Evolutionary conservation across 2,113 vertebrate species (phyloP).

Genomic region (Phalacrocorax pelagicus): DNA sequence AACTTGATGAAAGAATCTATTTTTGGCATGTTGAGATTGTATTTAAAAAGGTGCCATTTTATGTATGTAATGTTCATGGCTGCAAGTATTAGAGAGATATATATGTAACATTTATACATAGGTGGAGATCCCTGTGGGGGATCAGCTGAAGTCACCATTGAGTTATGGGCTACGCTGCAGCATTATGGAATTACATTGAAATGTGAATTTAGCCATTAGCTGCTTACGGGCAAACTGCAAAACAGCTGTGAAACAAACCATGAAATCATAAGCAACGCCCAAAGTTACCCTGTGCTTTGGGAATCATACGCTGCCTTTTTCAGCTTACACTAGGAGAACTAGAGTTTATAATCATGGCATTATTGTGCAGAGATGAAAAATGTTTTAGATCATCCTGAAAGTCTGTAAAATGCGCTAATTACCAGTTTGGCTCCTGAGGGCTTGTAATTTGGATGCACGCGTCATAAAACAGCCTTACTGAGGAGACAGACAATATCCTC

Average conservation of each 20-base stretch:
- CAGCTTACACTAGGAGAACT: neutral
- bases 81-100: neutral
- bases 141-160: neutral
- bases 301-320: neutral
- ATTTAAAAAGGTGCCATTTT: constrained; percentile 26
- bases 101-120: neutral
- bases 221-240: neutral
- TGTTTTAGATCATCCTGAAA: neutral
- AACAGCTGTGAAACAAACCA: neutral
- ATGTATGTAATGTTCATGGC: neutral
- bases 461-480: neutral
- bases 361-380: neutral
- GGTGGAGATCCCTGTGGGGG: neutral
- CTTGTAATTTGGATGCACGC: neutral
- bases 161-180: neutral
- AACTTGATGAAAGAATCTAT: constrained; percentile 51
- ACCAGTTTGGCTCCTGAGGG: neutral
- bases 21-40: constrained; percentile 53
- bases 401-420: neutral
- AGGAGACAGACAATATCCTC: neutral
- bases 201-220: constrained; percentile 18
- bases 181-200: neutral
- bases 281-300: neutral
- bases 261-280: neutral
- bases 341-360: neutral